phyloP scores from a whole-genome alignment of 37 sponge, comb jelly and placozoan genomes.

The Geodia barretti region DNA sequence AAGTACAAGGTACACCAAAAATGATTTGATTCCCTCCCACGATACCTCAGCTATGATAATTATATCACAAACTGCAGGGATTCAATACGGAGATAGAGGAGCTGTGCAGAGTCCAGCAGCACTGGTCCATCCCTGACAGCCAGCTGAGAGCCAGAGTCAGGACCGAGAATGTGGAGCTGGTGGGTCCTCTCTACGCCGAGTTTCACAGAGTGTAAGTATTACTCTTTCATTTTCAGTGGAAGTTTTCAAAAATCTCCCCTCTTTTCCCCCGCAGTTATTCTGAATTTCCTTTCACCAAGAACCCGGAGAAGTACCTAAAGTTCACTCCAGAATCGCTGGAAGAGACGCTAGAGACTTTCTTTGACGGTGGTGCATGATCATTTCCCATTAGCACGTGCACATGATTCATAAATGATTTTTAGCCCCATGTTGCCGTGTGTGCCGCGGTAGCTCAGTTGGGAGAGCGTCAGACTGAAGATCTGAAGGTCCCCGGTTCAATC shows the following conservation, averaged over 20 bases:
- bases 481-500: conserved; percentile 86
- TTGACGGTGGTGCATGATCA: conserved; percentile 74
- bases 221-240: neutral
- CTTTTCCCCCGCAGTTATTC: conserved; percentile 54
- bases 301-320: conserved; percentile 91
- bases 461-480: conserved; percentile 90
- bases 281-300: conserved; percentile 75
- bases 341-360: conserved; percentile 63
- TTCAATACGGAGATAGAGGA: conserved; percentile 93
- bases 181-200: conserved; percentile 61
- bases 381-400: neutral
- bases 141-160: conserved; percentile 58
- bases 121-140: conserved; percentile 86
- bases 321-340: conserved; percentile 70
- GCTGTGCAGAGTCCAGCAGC: conserved; percentile 66
- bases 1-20: conserved; percentile 81
- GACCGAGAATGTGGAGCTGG: conserved; percentile 54
- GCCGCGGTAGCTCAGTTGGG: conserved; percentile 89
- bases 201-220: conserved; percentile 66
- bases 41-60: too few relatives aligned
- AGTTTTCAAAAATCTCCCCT: neutral
- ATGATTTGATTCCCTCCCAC: neutral
- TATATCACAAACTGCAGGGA: conserved; percentile 38
- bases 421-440: neutral
- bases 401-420: neutral